These are phyloP conservation scores for Himalopsyche phryganea DNA, from an alignment of 1,140 invertebrate species.

Conservation along the genomic window DNA sequence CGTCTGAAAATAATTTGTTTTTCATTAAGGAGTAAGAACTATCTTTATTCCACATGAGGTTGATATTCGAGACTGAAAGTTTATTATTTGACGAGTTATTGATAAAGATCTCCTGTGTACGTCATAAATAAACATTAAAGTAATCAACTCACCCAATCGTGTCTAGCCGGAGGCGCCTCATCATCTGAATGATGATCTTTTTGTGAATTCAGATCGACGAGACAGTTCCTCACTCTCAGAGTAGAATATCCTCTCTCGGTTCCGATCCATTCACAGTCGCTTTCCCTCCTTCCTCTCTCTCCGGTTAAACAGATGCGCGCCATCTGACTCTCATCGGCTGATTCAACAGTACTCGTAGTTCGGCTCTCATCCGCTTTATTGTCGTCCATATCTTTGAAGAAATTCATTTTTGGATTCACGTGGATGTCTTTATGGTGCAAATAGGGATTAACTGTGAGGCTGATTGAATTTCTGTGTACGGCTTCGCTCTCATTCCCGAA, in stretches of 20 bases:
- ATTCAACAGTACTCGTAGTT: conserved; percentile 3
- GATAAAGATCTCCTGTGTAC: too few species aligned
- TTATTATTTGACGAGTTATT: too few species aligned
- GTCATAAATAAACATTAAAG: too few species aligned
- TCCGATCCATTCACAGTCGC: conserved; percentile 19
- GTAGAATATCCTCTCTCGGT: conserved; percentile 23
- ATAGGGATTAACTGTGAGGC: conserved; percentile 29
- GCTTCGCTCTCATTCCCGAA: conserved; percentile 34
- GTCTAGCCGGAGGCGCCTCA: conserved; percentile 19
- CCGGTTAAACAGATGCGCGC: too few species aligned
- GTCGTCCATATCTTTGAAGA: conserved; percentile 28
- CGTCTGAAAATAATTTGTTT: too few species aligned
- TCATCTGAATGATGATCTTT: conserved; percentile 32
- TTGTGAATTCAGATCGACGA: conserved; percentile 4
- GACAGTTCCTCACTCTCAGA: conserved; percentile 9
- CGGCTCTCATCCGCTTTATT: conserved; percentile 7
- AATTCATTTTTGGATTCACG: conserved; percentile 51
- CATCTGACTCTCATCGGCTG: not conserved
- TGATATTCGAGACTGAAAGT: too few species aligned
- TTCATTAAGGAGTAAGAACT: too few species aligned
- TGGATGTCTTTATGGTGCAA: conserved; percentile 48
- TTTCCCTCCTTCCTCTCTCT: conserved; percentile 2
- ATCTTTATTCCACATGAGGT: too few species aligned
- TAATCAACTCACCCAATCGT: conserved; percentile 28
- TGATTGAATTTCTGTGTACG: conserved; percentile 31